Evolutionary conservation across 2,113 vertebrate species (phyloP), one percentile per base, ranked within the genome.

Genomic region (Xenus cinereus): DNA sequence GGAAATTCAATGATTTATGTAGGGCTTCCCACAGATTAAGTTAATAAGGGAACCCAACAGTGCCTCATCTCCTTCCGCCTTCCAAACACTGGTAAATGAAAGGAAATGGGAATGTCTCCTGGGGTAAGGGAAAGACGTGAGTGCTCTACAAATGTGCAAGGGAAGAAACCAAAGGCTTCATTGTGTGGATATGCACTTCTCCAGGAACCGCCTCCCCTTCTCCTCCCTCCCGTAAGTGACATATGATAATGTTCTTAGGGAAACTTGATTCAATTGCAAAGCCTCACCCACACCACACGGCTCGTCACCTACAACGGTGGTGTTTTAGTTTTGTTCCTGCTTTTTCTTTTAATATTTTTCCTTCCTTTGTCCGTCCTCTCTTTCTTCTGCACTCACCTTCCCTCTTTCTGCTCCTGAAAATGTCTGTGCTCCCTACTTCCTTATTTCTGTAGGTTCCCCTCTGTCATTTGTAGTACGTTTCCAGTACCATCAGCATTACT

Each of bases 101-200:
- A 93, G 76, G 89, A 96, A 95, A 91, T 9, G 7, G 79, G 62
- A 94, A 93, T 64, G 64, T 94, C 88, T 96, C 73, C 79, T 72
- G 73, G 53, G 80, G 57, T 94, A 75, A 45, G 51, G 41, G 43
- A 68, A 87, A 92, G 84, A 90, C 43, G 48, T 84, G 86, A 97
- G 76, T 0, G 1, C 48, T 94, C 96, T 74, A 63, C 72, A 96
- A 77, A 94, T 63, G 79, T 14, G 68, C 56, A 75, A 71, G 59
- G 51, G 51, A 75, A 92, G 79, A 94, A 87, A 93, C 57, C 53
- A 92, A 95, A 96, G 32, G 57, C 73, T 91, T 82, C 92, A 76
- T 7, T 81, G 68, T 78, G 76, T 48, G 56, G 32, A 71, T 43
- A 51, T 32, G 43, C 64, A 78, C 51, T 92, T 90, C 48, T 84